Evolutionary conservation across 2,888 invertebrate species (phyloP).

Genomic region (Autographa pulchrina): DNA sequence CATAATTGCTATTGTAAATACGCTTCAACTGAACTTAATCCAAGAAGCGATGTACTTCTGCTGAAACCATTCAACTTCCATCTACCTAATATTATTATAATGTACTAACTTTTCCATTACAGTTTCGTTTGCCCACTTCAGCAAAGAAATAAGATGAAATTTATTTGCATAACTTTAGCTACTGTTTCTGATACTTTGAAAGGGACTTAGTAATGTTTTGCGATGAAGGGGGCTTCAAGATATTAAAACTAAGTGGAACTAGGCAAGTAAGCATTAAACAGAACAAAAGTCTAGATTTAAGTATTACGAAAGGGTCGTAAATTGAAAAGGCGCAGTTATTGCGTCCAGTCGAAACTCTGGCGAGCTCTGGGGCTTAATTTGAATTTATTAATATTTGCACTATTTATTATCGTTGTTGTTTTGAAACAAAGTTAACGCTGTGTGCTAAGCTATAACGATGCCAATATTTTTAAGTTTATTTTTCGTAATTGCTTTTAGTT

Average conservation of each 20-base stretch:
- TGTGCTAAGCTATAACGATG: conserved; percentile 36
- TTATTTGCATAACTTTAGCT: conserved; percentile 38
- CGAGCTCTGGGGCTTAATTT: conserved; percentile 58
- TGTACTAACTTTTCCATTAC: conserved; percentile 38
- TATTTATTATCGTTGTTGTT: conserved; percentile 58
- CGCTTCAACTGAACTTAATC: conserved; percentile 22
- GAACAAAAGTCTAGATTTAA: conserved; percentile 49
- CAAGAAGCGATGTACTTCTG: conserved; percentile 32
- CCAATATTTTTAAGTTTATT: conserved; percentile 23
- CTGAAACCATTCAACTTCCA: conserved; percentile 24
- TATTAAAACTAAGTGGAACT: conserved; percentile 43
- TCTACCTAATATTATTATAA: conserved; percentile 18
- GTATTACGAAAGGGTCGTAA: conserved; percentile 59
- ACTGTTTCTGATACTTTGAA: conserved; percentile 29
- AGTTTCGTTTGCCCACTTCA: conserved; percentile 27
- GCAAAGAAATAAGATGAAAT: conserved; percentile 37
- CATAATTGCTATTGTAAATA: background rate
- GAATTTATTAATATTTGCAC: conserved; percentile 69
- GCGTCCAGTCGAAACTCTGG: conserved; percentile 60
- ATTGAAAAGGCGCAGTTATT: conserved; percentile 63
- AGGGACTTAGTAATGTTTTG: conserved; percentile 39
- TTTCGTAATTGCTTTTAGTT: background rate
- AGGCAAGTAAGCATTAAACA: conserved; percentile 46
- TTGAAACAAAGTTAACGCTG: conserved; percentile 45
- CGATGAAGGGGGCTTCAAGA: conserved; percentile 20